Percentiles rank a stretch among this genome's conserved stretches.
Conservation (phyloP, 2,113 vertebrate species). For the Pomatorhinus ruficollis region DNA sequence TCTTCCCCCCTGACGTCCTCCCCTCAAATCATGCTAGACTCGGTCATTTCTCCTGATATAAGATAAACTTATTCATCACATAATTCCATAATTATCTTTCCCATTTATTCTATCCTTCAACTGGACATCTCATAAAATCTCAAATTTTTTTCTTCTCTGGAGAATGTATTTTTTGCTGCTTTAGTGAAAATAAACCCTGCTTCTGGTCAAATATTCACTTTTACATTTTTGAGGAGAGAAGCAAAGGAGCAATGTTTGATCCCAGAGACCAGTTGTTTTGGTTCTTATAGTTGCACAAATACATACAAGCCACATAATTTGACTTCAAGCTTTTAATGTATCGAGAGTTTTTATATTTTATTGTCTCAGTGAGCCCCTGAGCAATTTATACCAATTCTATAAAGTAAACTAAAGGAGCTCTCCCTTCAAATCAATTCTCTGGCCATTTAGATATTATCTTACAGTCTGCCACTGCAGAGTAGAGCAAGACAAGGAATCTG, state of each 20-base stretch:
- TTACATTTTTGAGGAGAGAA: background rate
- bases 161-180: background rate
- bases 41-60: background rate
- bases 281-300: background rate
- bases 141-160: background rate
- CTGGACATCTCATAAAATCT: background rate
- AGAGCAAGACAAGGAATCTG: background rate
- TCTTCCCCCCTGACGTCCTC: accelerated
- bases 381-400: background rate
- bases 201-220: background rate
- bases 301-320: background rate
- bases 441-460: background rate
- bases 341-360: accelerated
- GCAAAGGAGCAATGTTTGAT: background rate
- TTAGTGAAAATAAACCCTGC: background rate
- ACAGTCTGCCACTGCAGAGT: accelerated
- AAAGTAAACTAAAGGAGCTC: background rate
- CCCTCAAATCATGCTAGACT: accelerated
- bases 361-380: background rate
- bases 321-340: background rate
- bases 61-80: background rate
- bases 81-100: background rate
- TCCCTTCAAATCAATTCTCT: background rate
- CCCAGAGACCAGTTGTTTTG: background rate
- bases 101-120: background rate